Evolutionary conservation across 2,888 invertebrate species (phyloP), one percentile per base, ranked within the genome.

Genomic region (Leucania comma): DNA sequence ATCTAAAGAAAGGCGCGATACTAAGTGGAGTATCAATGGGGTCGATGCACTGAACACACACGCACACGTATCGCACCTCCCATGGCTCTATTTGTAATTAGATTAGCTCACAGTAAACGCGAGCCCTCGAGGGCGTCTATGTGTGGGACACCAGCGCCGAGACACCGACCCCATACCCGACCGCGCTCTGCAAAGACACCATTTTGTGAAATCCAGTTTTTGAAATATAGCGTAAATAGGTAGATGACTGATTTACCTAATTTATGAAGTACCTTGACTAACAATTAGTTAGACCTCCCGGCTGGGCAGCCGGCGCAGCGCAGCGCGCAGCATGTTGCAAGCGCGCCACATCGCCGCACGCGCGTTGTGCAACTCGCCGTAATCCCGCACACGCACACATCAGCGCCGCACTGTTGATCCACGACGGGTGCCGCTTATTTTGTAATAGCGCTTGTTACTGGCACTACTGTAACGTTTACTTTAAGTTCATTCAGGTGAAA

Each of bases 1-100:
- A 94, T 95, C 93, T 94, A 76, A 92, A 91, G 92, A 90, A 90
- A 89, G 79, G 84, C 81, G 87, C 88, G 93, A 93, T 92, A 93
- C 87, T 79, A 75, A 81, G 84, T 78, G 87, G 84, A 86, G 86
- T 92, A 90, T 92, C 90, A 87, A 83, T 83, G 90, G 89, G 95
- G 94, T 94, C 93, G 90, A 83, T 88, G 94, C 90, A 88, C 94
- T 84, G 75, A 75, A 70, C 73, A 74, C 66, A 69, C 81, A 60
- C 54, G 32, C 72, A 51, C 66, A 58, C 68, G 62, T 64, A 66
- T 75, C 67, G 57, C 58, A 75, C 62, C 70, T 75, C 68, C 80
- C 78, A 60, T 77, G 72, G 69, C 60, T 51, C 59, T 71, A 54
- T 66, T 75, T 77, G 76, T 63, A 72, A 75, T 72, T 62, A 74